Evolutionary conservation across 2,113 vertebrate species (phyloP).

Genomic region (Atherinomorus stipes): DNA sequence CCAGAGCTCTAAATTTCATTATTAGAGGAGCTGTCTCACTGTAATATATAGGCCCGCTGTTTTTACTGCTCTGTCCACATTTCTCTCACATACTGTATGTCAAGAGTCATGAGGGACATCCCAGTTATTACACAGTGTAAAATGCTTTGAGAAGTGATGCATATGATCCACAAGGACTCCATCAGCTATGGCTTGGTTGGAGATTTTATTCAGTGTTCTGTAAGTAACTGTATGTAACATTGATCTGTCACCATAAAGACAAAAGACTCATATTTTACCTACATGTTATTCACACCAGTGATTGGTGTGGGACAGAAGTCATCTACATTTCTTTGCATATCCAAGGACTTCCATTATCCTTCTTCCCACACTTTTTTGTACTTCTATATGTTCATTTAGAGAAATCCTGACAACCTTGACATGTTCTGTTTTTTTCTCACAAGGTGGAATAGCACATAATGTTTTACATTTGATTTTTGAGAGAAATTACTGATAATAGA

Average conservation of each 20-base stretch:
- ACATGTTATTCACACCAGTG: conserved; percentile 5
- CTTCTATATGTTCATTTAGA: neutral
- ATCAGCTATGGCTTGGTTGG: neutral
- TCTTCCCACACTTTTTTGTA: neutral
- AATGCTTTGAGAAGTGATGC: neutral
- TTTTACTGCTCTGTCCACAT: neutral
- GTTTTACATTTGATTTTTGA: neutral
- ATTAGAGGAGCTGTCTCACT: neutral
- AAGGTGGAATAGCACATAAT: neutral
- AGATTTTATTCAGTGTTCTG: conserved; percentile 6
- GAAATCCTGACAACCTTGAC: conserved; percentile 1
- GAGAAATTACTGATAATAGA: conserved; percentile 6
- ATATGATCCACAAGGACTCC: neutral
- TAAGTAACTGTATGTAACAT: neutral
- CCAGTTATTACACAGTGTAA: neutral
- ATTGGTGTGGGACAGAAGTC: neutral
- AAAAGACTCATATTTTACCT: conserved; percentile 19
- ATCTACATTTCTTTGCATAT: conserved; percentile 3
- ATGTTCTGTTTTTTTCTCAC: conserved; percentile 6
- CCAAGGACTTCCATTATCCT: no score
- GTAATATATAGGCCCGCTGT: neutral
- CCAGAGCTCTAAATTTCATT: neutral
- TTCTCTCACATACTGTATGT: neutral
- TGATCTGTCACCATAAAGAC: conserved; percentile 14
- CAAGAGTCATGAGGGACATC: neutral